Evolutionary conservation across 2,113 vertebrate genomes (phyloP).

Genomic region (Xenopus laevis): DNA sequence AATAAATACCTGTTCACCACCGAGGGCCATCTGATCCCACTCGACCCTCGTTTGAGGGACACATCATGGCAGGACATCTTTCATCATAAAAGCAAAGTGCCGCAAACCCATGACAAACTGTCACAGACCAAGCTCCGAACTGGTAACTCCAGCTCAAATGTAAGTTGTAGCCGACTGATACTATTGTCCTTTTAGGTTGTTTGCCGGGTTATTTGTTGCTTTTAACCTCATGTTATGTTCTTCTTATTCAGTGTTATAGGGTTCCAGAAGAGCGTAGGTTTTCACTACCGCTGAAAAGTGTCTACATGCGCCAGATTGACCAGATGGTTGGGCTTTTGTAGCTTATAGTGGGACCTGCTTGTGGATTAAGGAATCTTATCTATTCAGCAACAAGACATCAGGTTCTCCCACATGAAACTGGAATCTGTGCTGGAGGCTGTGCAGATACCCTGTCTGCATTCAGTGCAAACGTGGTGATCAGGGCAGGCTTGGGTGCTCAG

Average conservation of each 20-base stretch:
- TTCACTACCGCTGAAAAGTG: slow-evolving; percentile 85
- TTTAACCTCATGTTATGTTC: not conserved
- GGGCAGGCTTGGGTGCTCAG: not conserved
- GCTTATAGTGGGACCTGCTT: slow-evolving; percentile 35
- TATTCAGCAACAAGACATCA: not conserved
- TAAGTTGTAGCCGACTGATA: slow-evolving; percentile 56
- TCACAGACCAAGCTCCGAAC: slow-evolving; percentile 39
- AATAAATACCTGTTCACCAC: slow-evolving; percentile 95
- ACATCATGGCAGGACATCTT: slow-evolving; percentile 79
- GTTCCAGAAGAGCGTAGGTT: slow-evolving; percentile 88
- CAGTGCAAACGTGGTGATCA: not conserved
- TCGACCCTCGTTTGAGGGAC: slow-evolving; percentile 82
- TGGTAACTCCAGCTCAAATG: slow-evolving; percentile 80
- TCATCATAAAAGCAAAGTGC: slow-evolving; percentile 55
- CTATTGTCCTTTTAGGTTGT: too few species aligned
- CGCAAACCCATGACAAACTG: slow-evolving; percentile 42
- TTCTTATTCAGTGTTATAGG: slow-evolving; percentile 77
- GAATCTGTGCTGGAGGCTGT: not conserved
- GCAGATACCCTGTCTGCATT: too few species aligned
- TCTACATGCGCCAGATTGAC: slow-evolving; percentile 98
- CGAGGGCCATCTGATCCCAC: slow-evolving; percentile 90
- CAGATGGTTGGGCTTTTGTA: slow-evolving; percentile 92
- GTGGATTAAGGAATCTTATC: not conserved
- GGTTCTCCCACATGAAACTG: not conserved
- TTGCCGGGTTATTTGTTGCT: too few species aligned